Percentiles rank a stretch among this genome's conserved stretches.
Conservation (phyloP, 2,888 invertebrate species). For the Caenorhabditis macrosperma region DNA sequence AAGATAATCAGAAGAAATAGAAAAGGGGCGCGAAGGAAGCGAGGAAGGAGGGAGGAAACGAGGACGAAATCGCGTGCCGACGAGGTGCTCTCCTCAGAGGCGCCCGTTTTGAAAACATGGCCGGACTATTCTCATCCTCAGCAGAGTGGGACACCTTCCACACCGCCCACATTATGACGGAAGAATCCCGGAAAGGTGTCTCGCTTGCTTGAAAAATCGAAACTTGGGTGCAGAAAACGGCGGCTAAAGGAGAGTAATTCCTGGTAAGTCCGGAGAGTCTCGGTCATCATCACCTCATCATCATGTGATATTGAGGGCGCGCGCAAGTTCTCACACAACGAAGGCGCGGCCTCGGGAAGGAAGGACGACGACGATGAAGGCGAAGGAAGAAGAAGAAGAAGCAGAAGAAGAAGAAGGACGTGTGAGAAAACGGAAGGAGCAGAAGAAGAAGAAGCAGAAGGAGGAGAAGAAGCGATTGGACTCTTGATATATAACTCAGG, state of each 20-base stretch:
- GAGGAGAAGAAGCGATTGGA: constrained; percentile 36
- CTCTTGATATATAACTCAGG: constrained; percentile 46
- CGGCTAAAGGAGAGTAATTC: constrained; percentile 20
- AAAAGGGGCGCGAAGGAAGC: constrained; percentile 32
- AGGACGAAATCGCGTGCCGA: constrained; percentile 46
- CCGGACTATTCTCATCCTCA: constrained; percentile 31
- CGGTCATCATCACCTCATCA: constrained; percentile 51
- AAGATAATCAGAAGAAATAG: constrained; percentile 56
- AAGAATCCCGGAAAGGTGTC: constrained; percentile 12
- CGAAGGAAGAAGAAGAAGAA: constrained; percentile 37
- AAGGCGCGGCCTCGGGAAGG: constrained; percentile 20
- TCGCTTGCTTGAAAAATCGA: neutral
- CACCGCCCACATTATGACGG: constrained; percentile 43
- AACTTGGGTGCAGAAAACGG: constrained; percentile 4
- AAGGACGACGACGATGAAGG: constrained; percentile 31
- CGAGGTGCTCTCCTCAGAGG: constrained; percentile 24
- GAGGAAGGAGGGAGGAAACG: constrained; percentile 12
- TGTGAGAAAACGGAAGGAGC: constrained; percentile 53
- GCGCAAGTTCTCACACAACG: constrained; percentile 55
- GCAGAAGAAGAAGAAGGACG: constrained; percentile 38
- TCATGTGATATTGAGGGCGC: constrained; percentile 58
- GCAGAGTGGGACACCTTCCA: constrained; percentile 25
- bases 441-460: constrained; percentile 46
- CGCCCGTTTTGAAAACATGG: constrained; percentile 39
- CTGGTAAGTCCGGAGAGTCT: neutral